Evolutionary conservation across 2,888 invertebrate species (phyloP), one percentile per base, ranked within the genome.

Genomic region (Drosophila antonietae): DNA sequence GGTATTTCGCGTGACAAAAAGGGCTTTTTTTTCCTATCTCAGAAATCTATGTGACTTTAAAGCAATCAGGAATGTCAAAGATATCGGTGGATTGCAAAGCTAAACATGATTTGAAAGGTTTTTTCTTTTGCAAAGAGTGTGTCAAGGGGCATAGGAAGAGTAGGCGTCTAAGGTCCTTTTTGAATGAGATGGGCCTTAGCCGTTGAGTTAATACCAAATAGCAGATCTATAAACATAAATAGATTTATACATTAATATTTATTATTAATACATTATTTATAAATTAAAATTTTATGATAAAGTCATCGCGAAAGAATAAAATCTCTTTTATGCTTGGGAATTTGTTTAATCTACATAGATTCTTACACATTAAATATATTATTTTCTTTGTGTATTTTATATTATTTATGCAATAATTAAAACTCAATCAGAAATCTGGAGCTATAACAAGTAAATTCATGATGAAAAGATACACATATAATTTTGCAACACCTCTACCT

Each of bases 1-100:
- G 37, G 51, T 51, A 51, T 51, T 35, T 51, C 35, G 51, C 35
- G 51, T 51, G 51, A 33, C 0, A 51, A 20, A 18, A 33, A 51
- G 3, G 5, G n/a, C 5, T 28, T 23, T 46, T 23, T 44, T 46
- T 23, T 23, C 10, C 33, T 47, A 28, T 8, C 15, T 47, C 12
- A 14, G 15, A 2, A 23, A 47, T 47, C 28, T 47, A 4, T 28
- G 10, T 1, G 49, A n/a, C 18, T 51, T 18, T 7, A 18, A 51
- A 12, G 12, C 7, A 51, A 51, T 35, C 18, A 18, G 4, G 4
- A 31, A 6, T 49, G 10, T 3, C 9, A 31, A 49, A n/a, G 31
- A 49, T n/a, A 31, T 49, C n/a, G 2, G 31, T 31, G 7, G 10
- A 49, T 10, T n/a, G n/a, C 28, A 49, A 31, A 49, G 31, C 15